Evolutionary conservation across 2,797 vertebrate species (phyloP).

Genomic region (Enteromius trimaculatus): DNA sequence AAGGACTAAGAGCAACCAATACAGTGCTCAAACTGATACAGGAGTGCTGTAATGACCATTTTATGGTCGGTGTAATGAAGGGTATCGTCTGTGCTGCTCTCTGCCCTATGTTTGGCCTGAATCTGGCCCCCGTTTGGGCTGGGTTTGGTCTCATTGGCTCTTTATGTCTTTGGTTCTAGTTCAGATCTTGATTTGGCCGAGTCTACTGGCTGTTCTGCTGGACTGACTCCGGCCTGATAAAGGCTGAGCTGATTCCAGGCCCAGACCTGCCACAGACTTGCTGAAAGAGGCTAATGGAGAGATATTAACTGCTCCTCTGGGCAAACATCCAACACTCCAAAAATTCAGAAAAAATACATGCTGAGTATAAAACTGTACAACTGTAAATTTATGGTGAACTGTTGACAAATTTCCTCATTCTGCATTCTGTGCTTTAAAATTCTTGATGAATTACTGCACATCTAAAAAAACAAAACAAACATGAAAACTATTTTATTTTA

Average conservation of each 20-base stretch:
- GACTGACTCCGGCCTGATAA: slow-evolving; percentile 49
- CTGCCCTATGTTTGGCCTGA: slow-evolving; percentile 18
- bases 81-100: slow-evolving; percentile 21
- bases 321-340: slow-evolving; percentile 48
- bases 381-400: slow-evolving; percentile 47
- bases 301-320: slow-evolving; percentile 59
- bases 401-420: slow-evolving; percentile 55
- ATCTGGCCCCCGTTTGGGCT: slow-evolving; percentile 15
- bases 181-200: slow-evolving; percentile 59
- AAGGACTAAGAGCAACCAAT: background rate
- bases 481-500: background rate
- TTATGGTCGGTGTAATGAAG: background rate
- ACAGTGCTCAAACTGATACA: slow-evolving; percentile 3
- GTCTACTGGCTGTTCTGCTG: slow-evolving; percentile 34
- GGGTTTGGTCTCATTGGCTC: slow-evolving; percentile 4
- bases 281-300: slow-evolving; percentile 43
- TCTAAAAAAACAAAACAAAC: background rate
- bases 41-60: slow-evolving; percentile 27
- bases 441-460: slow-evolving; percentile 31
- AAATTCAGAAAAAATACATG: slow-evolving; percentile 38
- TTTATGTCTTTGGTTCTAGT: slow-evolving; percentile 39
- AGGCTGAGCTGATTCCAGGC: slow-evolving; percentile 47
- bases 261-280: slow-evolving; percentile 35
- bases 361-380: slow-evolving; percentile 45
- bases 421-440: slow-evolving; percentile 21